A percentile compares a stretch with the other conserved stretches of the same genome.
phyloP scores from a whole-genome alignment of 2,888 invertebrate species.

The Lapara coniferarum region DNA sequence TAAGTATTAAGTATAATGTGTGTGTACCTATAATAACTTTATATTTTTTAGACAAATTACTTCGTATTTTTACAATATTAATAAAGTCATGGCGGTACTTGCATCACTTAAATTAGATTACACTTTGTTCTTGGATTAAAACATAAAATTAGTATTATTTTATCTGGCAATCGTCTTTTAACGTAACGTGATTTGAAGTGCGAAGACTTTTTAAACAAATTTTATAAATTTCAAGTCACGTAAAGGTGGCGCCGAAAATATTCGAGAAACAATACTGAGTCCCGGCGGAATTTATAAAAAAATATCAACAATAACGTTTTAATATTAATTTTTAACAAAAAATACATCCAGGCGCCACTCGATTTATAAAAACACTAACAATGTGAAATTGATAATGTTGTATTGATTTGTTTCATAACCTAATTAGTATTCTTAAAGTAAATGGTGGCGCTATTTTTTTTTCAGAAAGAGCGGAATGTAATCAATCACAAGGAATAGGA shows the following conservation, averaged over 20 bases:
- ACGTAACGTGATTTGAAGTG: neutral
- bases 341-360: constrained; percentile 43
- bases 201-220: neutral
- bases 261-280: constrained; percentile 50
- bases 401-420: constrained; percentile 42
- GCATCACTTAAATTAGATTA: too few relatives aligned
- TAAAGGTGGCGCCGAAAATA: constrained; percentile 53
- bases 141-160: neutral
- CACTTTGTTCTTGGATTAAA: neutral
- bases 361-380: constrained; percentile 43
- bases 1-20: too few relatives aligned
- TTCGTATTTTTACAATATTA: too few relatives aligned
- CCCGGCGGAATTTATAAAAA: constrained; percentile 63
- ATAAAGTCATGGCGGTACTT: too few relatives aligned
- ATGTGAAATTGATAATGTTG: constrained; percentile 43
- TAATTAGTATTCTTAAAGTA: constrained; percentile 48
- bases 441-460: constrained; percentile 45
- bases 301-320: constrained; percentile 57
- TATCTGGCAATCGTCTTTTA: neutral
- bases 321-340: constrained; percentile 51
- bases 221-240: constrained; percentile 46
- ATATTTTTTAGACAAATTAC: too few relatives aligned
- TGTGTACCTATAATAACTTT: too few relatives aligned
- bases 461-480: neutral
- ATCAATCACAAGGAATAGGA: too few relatives aligned